These are phyloP conservation scores for Ophioninae sp. DNA, from an alignment of 2,888 invertebrate genomes.

Conservation along the genomic window DNA sequence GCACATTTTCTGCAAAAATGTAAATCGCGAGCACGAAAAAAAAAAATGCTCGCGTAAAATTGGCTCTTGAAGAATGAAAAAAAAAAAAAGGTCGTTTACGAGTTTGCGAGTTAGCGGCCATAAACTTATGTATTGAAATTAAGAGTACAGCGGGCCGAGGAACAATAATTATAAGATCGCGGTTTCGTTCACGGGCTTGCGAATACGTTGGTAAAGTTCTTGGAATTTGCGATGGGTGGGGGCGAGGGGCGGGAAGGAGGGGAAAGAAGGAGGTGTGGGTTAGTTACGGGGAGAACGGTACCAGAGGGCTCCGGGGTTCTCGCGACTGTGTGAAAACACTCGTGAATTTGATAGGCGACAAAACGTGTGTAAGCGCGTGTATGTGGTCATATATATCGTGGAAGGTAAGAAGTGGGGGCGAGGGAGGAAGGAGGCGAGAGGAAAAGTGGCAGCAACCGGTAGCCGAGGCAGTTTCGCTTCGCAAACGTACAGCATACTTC, in stretches of 20 bases:
- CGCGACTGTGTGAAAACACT: conserved; percentile 43
- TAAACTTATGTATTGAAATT: conserved; percentile 25
- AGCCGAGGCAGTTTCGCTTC: conserved; percentile 20
- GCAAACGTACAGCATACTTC: conserved; percentile 27
- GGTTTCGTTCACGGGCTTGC: conserved; percentile 13
- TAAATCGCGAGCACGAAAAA: neutral
- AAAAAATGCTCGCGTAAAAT: conserved; percentile 3
- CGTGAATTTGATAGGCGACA: conserved; percentile 58
- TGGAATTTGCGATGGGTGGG: conserved; percentile 34
- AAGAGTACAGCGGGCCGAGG: conserved; percentile 4
- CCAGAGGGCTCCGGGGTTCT: conserved; percentile 32
- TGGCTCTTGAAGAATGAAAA: conserved; percentile 15
- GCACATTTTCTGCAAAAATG: neutral
- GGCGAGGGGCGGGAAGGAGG: neutral
- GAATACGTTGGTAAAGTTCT: conserved; percentile 42
- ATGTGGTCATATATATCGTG: conserved; percentile 17
- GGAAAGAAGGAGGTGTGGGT: neutral
- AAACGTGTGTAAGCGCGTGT: conserved; percentile 36
- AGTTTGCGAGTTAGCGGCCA: conserved; percentile 26
- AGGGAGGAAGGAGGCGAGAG: neutral
- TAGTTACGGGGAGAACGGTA: conserved; percentile 41
- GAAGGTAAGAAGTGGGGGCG: conserved; percentile 18
- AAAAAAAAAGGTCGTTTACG: neutral
- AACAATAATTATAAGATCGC: conserved; percentile 17
- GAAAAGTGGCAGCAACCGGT: conserved; percentile 28